Evolutionary conservation across 2,888 invertebrate species (phyloP), one percentile per base, ranked within the genome.

Genomic region (Dascillus cervinus): DNA sequence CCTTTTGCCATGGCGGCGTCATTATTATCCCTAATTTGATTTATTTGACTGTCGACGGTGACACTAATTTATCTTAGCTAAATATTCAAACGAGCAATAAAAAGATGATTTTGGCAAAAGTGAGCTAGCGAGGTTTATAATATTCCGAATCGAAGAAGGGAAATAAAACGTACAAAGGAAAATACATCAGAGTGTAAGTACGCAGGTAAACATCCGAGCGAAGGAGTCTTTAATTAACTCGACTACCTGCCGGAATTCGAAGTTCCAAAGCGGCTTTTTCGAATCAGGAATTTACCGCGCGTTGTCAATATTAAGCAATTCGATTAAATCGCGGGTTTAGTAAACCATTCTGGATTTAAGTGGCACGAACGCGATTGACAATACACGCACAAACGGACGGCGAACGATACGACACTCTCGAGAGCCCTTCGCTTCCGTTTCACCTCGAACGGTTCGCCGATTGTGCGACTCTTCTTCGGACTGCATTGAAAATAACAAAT

Each of bases 261-360:
- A 41, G 40, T 38, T 37, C 42, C 30, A 42, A 49, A 42, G 43
- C 37, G 32, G 32, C 29, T 33, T 41, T 43, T 38, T 39, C 34
- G 46, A 38, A 50, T 48, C 41, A 31, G 45, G 46, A 46, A 47
- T 48, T 45, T 47, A 44, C 38, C 44, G 50, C 51, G 51, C 46
- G 50, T 50, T 52, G 49, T 55, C 51, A 53, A 55, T 57, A 57
- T 56, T 55, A 55, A 53, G 52, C 53, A 55, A 55, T 57, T 55
- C 53, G 53, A 57, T 57, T 56, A 56, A 55, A 56, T 53, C 50
- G 41, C 43, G 45, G 44, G 46, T 46, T 49, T 46, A 44, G 47
- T 51, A 50, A 52, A 52, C 51, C 49, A 46, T 48, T 50, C 39
- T 46, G 50, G 49, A 54, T 53, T 53, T 53, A 54, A 53, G 49